Conservation (phyloP, 2,113 vertebrate genomes). For the Erpornis zantholeuca region DNA sequence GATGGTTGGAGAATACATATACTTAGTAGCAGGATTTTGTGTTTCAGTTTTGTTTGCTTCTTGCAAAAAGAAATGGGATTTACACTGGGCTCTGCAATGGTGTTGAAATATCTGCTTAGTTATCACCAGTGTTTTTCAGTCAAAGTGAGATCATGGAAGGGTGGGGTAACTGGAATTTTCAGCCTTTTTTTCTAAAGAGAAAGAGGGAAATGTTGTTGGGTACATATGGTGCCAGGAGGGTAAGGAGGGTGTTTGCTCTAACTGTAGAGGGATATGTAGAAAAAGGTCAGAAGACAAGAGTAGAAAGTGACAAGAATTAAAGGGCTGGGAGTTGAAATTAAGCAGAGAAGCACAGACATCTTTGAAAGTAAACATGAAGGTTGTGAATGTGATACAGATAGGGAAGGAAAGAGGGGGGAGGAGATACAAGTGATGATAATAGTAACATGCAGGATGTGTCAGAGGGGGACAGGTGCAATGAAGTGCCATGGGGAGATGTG, state of each 20-base stretch:
- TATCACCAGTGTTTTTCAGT: background rate
- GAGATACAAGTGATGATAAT: background rate
- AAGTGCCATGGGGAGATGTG: background rate
- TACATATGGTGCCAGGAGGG: no score
- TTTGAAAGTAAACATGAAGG: background rate
- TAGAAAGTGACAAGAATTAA: constrained; percentile 30
- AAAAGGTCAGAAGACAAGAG: constrained; percentile 2
- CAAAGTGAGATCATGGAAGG: background rate
- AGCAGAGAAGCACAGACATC: constrained; percentile 24
- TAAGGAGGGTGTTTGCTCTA: background rate
- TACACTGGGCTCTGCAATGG: background rate
- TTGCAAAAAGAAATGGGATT: background rate
- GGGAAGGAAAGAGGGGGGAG: background rate
- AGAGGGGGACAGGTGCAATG: background rate
- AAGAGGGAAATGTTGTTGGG: background rate
- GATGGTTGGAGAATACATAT: background rate
- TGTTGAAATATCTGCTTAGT: background rate
- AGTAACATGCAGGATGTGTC: background rate
- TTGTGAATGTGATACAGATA: background rate
- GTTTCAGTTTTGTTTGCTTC: background rate
- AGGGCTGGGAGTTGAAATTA: background rate
- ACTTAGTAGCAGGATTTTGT: background rate
- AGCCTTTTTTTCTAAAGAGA: background rate
- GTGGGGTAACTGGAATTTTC: background rate
- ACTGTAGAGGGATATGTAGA: background rate